Evolutionary conservation across 2,113 vertebrate genomes (phyloP).

Genomic region (Daphoenositta chrysoptera): DNA sequence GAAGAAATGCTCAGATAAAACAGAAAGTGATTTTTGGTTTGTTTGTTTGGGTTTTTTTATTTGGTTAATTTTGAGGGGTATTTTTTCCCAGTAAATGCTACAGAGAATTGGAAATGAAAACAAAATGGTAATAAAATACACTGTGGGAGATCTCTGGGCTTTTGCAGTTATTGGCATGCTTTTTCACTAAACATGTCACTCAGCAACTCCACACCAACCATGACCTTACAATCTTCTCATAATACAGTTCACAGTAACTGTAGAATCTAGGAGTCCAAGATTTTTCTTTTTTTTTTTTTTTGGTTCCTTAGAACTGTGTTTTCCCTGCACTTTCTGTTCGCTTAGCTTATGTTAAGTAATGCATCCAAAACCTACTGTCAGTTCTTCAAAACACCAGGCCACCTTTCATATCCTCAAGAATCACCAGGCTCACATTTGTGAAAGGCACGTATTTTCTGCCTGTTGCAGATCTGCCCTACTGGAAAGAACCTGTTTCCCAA

Average conservation of each 20-base stretch:
- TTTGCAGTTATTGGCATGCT: not conserved
- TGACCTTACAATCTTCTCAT: fast-evolving
- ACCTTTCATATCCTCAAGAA: not conserved
- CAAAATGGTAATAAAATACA: not conserved
- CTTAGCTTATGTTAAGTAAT: not conserved
- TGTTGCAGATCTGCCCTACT: not conserved
- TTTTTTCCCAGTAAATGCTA: not conserved
- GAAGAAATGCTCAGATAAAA: not conserved
- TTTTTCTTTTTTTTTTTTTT: not conserved
- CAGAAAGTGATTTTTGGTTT: not conserved
- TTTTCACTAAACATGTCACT: not conserved
- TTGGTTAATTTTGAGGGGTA: not conserved
- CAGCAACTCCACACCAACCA: not conserved
- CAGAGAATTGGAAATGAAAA: not conserved
- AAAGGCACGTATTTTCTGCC: not conserved
- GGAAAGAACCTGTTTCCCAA: not conserved
- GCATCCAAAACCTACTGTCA: not conserved
- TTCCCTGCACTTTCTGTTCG: not conserved
- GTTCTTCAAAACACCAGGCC: not conserved
- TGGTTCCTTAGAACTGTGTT: not conserved
- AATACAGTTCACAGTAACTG: not conserved
- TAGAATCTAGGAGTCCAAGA: not conserved
- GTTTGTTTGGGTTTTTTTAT: not conserved
- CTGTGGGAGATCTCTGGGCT: not conserved
- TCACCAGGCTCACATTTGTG: not conserved